Evolutionary conservation across 2,888 invertebrate genomes (phyloP).

Genomic region (Morinoia aosen): DNA sequence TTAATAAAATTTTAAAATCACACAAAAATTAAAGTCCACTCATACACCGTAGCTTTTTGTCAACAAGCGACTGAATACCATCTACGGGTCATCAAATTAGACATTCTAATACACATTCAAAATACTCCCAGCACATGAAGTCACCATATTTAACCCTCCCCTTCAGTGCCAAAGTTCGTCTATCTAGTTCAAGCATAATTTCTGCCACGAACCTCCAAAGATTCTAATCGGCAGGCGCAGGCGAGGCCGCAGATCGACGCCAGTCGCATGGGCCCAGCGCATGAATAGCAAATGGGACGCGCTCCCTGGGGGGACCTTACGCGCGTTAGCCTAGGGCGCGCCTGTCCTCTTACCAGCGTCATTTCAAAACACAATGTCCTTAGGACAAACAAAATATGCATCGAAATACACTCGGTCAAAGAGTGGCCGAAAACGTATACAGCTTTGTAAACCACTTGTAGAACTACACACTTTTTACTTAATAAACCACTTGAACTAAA

Average conservation of each 20-base stretch:
- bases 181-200: neutral
- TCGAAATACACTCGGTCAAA: neutral
- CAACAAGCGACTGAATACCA: neutral
- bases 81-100: neutral
- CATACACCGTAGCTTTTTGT: neutral
- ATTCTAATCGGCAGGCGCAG: neutral
- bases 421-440: neutral
- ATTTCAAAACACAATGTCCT: neutral
- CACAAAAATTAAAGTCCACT: neutral
- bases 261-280: neutral
- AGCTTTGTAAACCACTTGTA: neutral
- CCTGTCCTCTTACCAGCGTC: neutral
- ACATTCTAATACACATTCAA: neutral
- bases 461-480: too few relatives aligned
- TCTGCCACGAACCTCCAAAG: neutral
- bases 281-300: slow-evolving; percentile 18
- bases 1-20: neutral
- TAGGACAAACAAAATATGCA: neutral
- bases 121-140: neutral
- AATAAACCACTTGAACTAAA: too few relatives aligned
- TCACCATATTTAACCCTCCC: neutral
- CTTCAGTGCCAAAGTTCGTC: neutral
- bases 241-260: neutral
- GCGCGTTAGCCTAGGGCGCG: neutral
- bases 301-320: neutral